Evolutionary conservation across 2,888 invertebrate species (phyloP).

Genomic region (Zaprionus lineosus): DNA sequence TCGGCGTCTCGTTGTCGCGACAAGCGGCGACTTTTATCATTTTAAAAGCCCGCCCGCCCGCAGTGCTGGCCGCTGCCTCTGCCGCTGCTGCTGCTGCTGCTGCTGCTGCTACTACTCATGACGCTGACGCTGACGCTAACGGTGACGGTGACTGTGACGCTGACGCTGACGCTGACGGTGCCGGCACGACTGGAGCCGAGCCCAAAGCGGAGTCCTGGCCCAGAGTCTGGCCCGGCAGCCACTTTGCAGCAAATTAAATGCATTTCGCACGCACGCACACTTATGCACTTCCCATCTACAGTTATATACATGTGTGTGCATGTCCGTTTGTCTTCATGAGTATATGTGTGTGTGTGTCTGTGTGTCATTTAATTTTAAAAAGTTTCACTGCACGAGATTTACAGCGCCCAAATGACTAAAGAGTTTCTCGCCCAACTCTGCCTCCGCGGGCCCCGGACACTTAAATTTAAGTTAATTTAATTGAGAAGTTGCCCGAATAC

Average conservation of each 20-base stretch:
- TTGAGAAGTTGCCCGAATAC: conserved; percentile 62
- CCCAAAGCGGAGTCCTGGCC: conserved; percentile 16
- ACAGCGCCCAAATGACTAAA: conserved; percentile 56
- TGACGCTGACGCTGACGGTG: conserved; percentile 47
- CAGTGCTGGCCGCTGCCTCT: conserved; percentile 5
- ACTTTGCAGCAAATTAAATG: conserved; percentile 76
- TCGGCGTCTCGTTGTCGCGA: conserved; percentile 74
- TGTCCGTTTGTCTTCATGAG: conserved; percentile 34
- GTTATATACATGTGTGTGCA: too few species aligned
- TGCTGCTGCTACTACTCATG: background rate
- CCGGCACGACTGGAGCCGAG: conserved; percentile 74
- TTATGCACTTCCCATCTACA: conserved; percentile 25
- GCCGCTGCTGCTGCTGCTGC: conserved; percentile 37
- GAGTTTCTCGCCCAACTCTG: conserved; percentile 13
- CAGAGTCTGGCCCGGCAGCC: conserved; percentile 44
- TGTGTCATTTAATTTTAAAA: conserved; percentile 70
- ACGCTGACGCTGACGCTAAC: conserved; percentile 30
- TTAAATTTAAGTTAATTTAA: conserved; percentile 60
- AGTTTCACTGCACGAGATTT: conserved; percentile 68
- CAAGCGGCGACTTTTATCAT: conserved; percentile 77
- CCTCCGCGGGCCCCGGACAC: conserved; percentile 5
- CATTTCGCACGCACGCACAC: conserved; percentile 62
- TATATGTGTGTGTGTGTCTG: conserved; percentile 45
- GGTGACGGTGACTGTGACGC: conserved; percentile 55
- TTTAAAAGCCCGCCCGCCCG: conserved; percentile 63